phyloP scores from a whole-genome alignment of 2,113 vertebrate species.

The Mesembrinibis cayennensis region DNA sequence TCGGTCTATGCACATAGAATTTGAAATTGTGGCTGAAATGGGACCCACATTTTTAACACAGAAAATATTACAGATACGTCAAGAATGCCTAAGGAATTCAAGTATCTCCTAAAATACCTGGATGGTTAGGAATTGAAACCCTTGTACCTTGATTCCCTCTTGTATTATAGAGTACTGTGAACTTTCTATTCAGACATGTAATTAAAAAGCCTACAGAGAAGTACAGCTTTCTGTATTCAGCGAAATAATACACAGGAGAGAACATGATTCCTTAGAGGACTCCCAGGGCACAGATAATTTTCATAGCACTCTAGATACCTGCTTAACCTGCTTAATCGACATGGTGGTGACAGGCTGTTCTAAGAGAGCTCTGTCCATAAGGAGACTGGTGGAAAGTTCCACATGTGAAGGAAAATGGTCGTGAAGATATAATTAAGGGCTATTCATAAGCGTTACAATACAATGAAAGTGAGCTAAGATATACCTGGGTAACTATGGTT shows the following conservation, averaged over 20 bases:
- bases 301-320: not conserved
- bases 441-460: not conserved
- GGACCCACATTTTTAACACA: not conserved
- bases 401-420: not conserved
- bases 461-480: not conserved
- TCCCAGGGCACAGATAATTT: not conserved
- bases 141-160: not conserved
- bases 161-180: not conserved
- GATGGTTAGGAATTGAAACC: not conserved
- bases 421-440: not conserved
- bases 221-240: not conserved
- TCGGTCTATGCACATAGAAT: not conserved
- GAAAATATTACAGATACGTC: not conserved
- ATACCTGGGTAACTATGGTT: not conserved
- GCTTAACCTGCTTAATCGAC: not conserved
- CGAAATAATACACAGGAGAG: not conserved
- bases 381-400: not conserved
- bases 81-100: not conserved
- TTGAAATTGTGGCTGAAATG: not conserved
- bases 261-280: not conserved
- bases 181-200: not conserved
- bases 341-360: not conserved
- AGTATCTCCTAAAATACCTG: not conserved
- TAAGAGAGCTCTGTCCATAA: not conserved
- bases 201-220: not conserved